Evolutionary conservation across 2,888 invertebrate genomes (phyloP).

Genomic region (Dorcus hopei): DNA sequence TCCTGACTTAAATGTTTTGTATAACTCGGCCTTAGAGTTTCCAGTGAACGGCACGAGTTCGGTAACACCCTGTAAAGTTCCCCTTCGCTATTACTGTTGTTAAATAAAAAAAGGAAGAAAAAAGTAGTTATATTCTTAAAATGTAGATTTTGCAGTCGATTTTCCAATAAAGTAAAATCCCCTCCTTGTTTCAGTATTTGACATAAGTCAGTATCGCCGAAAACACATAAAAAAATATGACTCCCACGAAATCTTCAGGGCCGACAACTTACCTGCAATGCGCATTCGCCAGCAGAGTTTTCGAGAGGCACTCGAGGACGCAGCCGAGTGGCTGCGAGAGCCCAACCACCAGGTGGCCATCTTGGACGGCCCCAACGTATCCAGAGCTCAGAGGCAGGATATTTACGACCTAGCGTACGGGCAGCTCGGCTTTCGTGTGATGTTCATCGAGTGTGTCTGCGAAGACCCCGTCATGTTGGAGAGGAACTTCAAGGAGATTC

Average conservation of each 20-base stretch:
- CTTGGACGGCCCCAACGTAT: conserved; percentile 91
- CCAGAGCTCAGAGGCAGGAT: conserved; percentile 73
- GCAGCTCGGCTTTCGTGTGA: conserved; percentile 76
- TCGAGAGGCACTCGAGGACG: conserved; percentile 80
- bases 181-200: conserved; percentile 68
- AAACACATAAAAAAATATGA: conserved; percentile 78
- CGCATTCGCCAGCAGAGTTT: conserved; percentile 80
- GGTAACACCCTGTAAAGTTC: no score
- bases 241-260: conserved; percentile 84
- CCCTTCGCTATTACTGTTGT: no score
- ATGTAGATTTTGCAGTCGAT: no score
- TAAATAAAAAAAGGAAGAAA: no score
- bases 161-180: no score
- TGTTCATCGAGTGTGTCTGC: conserved; percentile 91
- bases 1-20: no score
- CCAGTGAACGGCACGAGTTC: no score
- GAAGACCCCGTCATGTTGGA: conserved; percentile 72
- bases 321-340: conserved; percentile 74
- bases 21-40: no score
- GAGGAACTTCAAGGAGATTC: conserved; percentile 74
- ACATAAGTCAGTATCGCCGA: conserved; percentile 88
- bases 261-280: conserved; percentile 79
- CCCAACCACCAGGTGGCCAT: conserved; percentile 62
- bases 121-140: no score
- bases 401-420: conserved; percentile 69